These are phyloP conservation scores for Trichonephila inaurata DNA, from an alignment of 1,140 invertebrate genomes.

Conservation along the genomic window DNA sequence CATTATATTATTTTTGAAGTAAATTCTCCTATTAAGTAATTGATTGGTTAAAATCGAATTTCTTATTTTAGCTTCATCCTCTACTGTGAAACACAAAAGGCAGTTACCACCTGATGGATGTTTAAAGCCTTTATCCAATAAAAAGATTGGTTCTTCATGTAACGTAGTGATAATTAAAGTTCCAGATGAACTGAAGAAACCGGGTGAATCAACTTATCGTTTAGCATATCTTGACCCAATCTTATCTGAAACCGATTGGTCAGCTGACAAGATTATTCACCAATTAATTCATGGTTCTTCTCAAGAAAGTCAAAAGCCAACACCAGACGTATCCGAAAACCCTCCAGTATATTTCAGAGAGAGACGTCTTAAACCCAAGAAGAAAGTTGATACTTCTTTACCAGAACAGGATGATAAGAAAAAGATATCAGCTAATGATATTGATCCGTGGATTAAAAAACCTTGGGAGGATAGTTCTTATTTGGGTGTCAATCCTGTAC, in stretches of 20 bases:
- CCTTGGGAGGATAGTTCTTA: background rate
- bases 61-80: background rate
- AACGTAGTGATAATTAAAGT: conserved; percentile 13
- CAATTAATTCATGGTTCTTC: too few species aligned
- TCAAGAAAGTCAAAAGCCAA: too few species aligned
- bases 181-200: background rate
- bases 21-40: background rate
- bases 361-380: too few species aligned
- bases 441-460: background rate
- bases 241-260: background rate
- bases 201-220: background rate
- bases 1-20: background rate
- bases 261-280: conserved; percentile 4
- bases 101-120: background rate
- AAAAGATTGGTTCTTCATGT: background rate
- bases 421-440: background rate
- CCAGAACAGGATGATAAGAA: too few species aligned
- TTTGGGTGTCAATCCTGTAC: background rate
- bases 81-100: background rate
- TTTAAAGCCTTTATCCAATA: background rate
- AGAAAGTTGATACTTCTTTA: too few species aligned
- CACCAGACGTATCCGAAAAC: too few species aligned
- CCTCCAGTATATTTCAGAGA: too few species aligned
- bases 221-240: background rate
- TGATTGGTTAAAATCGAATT: background rate